Conservation (phyloP, 2,113 vertebrate species). For the Zosterops pallidus region DNA sequence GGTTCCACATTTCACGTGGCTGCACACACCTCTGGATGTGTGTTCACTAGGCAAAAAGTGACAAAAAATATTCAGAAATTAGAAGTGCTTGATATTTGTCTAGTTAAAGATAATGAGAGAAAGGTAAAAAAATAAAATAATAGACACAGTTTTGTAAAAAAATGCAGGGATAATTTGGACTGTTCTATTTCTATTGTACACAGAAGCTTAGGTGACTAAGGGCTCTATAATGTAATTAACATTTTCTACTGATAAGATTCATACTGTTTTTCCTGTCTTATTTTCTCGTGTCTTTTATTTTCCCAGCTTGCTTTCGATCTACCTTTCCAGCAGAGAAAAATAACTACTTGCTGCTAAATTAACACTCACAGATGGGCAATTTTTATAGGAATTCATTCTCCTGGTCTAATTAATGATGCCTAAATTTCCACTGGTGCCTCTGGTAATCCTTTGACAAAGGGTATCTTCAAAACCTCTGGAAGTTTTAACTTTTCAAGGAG, state of each 20-base stretch:
- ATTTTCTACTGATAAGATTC: constrained; percentile 18
- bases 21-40: background rate
- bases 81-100: background rate
- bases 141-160: too few species aligned
- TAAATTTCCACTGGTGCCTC: background rate
- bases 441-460: background rate
- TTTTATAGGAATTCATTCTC: background rate
- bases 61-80: background rate
- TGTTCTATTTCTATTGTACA: background rate
- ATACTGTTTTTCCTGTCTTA: background rate
- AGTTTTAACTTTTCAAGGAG: background rate
- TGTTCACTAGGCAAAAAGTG: background rate
- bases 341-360: constrained; percentile 8
- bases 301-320: constrained; percentile 8
- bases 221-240: constrained; percentile 27
- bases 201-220: background rate
- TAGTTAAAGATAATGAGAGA: background rate
- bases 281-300: constrained; percentile 5
- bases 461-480: background rate
- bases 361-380: background rate
- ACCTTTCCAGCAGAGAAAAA: constrained; percentile 6
- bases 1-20: background rate
- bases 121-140: too few species aligned
- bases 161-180: background rate
- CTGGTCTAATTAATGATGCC: background rate